phyloP scores from a whole-genome alignment of 2,797 vertebrate species.

The Phalloptychus januarius region DNA sequence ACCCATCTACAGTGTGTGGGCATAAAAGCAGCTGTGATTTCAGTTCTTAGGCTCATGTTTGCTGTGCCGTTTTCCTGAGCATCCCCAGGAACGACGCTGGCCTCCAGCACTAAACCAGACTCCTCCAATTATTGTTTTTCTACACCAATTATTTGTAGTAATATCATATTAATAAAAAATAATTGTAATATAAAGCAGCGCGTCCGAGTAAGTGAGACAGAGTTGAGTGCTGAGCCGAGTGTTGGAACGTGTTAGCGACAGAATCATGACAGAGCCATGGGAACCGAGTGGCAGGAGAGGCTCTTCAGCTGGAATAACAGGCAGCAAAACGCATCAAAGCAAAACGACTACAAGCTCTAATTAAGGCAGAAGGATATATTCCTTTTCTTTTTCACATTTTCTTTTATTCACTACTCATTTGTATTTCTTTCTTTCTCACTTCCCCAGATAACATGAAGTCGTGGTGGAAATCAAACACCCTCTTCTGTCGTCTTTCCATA shows the following conservation, averaged over 20 bases:
- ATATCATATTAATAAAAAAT: background rate
- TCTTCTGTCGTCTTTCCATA: constrained; percentile 38
- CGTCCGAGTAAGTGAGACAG: constrained; percentile 7
- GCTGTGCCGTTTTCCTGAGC: background rate
- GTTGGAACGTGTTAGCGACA: constrained; percentile 43
- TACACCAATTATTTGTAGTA: background rate
- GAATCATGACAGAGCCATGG: constrained; percentile 59
- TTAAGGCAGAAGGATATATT: constrained; percentile 69
- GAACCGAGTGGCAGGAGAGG: constrained; percentile 40
- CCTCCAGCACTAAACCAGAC: background rate
- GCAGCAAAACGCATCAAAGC: constrained; percentile 74
- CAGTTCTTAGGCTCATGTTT: constrained; percentile 22
- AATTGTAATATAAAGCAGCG: background rate
- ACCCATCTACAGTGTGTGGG: background rate
- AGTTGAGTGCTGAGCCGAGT: constrained; percentile 21
- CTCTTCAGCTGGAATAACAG: constrained; percentile 65
- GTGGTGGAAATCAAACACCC: constrained; percentile 66
- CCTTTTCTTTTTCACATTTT: constrained; percentile 28
- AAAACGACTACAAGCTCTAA: constrained; percentile 75
- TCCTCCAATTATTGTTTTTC: background rate
- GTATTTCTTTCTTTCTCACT: constrained; percentile 62
- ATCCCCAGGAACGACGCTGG: background rate
- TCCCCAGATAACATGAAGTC: constrained; percentile 70
- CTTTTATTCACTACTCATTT: constrained; percentile 64
- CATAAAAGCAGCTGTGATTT: constrained; percentile 13